Base-by-base conservation (phyloP, 2,797 vertebrate species). In the Megaceryle alcyon region DNA sequence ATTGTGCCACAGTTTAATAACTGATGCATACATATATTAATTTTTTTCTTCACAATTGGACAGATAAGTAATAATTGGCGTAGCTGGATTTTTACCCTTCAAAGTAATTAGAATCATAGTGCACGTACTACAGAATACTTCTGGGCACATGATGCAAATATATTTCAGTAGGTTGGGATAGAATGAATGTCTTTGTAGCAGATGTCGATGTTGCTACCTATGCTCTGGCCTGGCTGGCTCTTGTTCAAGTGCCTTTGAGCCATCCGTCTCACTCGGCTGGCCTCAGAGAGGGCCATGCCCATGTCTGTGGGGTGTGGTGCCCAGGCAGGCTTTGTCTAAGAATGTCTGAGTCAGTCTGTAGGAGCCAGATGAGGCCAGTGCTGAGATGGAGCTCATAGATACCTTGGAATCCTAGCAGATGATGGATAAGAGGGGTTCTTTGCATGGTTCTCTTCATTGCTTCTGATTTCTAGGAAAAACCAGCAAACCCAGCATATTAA, bases 121-220 rank as follows among this genome's bases (percentile, higher is more conserved):
- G 7, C 8, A 3, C 25, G 35, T 29, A 29, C 49, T 92, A 5
- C 12, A 19, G 39, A 29, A 39, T 39, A 44, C 46, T 75, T 78
- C 10, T 6, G 25, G 82, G 33, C 65, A 18, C 8, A 7, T 3
- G 39, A 8, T 59, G 25, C 44, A 60, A 25, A 39, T 33, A 4
- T 4, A 16, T 60, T 65, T 48, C 39, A 22, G 39, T 35, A 41
- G 37, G 15, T 26, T 23, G 39, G 51, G 44, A n/a, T 5, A 56
- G 51, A 60, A 54, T 9, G n/a, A 49, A 8, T 0, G 1, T 25
- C 21, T 25, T 12, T n/a, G 31, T 0, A 0, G 33, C n/a, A 41
- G 63, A 9, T 5, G 17, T 51, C 0, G 0, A 0, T 5, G n/a
- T 43, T 35, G 54, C 54, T 75, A 56, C 66, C 23, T 3, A 0